Evolutionary conservation across 2,797 vertebrate species (phyloP).

Genomic region (Poecilia gillii): DNA sequence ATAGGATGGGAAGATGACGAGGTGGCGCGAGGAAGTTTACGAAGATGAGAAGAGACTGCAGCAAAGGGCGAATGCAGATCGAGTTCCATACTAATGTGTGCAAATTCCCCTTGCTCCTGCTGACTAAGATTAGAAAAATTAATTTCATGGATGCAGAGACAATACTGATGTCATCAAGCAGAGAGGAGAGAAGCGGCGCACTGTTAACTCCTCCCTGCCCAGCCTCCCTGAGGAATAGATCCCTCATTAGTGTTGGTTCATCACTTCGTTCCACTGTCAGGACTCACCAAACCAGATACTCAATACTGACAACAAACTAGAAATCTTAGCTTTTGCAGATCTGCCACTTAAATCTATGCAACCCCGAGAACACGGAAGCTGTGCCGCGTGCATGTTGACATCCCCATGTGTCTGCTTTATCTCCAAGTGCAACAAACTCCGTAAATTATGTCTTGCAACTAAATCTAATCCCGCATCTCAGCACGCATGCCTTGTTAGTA

Average conservation of each 20-base stretch:
- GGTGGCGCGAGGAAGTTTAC: constrained; percentile 29
- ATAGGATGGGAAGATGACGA: constrained; percentile 34
- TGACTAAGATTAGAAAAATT: constrained; percentile 87
- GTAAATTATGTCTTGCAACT: constrained; percentile 60
- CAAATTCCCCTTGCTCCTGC: constrained; percentile 83
- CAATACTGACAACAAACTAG: constrained; percentile 26
- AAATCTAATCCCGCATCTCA: constrained; percentile 57
- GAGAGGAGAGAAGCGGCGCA: constrained; percentile 66
- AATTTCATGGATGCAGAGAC: constrained; percentile 86
- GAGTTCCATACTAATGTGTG: constrained; percentile 83
- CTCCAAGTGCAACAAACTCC: constrained; percentile 50
- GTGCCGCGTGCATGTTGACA: background rate
- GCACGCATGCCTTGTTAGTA: constrained; percentile 66
- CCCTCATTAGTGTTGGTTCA: constrained; percentile 43
- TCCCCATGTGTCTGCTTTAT: constrained; percentile 42
- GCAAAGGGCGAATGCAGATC: constrained; percentile 74
- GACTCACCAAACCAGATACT: constrained; percentile 23
- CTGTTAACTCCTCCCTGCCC: constrained; percentile 74
- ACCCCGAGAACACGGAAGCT: constrained; percentile 19
- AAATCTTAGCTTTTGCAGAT: constrained; percentile 13
- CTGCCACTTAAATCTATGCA: constrained; percentile 17
- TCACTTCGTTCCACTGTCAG: constrained; percentile 43
- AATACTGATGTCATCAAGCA: constrained; percentile 84
- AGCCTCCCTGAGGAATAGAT: constrained; percentile 47
- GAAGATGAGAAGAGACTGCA: constrained; percentile 63